Base-by-base conservation (phyloP, 64 coral and sea anemone species). In the Astreopora myriophthalma region DNA sequence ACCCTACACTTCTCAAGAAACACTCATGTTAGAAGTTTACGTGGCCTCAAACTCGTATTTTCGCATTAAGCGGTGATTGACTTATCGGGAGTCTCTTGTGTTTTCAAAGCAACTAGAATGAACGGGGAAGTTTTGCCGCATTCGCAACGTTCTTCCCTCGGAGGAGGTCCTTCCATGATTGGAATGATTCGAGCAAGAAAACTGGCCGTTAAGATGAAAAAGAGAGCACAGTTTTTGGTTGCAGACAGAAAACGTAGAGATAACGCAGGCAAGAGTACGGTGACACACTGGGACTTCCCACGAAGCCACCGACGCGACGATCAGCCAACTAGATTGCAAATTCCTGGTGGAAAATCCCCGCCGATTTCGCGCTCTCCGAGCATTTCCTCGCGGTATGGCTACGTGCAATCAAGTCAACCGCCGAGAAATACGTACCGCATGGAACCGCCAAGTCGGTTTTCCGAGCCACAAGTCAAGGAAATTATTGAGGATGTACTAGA, bases 111-210 rank as follows among this genome's bases (percentile, higher is more conserved):
- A 44, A 33, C 24, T 31, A 87, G 69, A 69, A 94, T 94, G 92
- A 94, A 66, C 69, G 71, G 33, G 5, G 23, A 30, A 74, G 80
- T 61, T 25, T 57, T 36, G 8, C 69, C 95, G 24, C 46, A 81
- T 25, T 96, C 95, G 7, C 86, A 62, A 58, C 31, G n/a, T 42
- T 96, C 95, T 0, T 93, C 90, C 5, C 86, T 96, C 19, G 57
- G 46, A 8, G 91, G 91, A 16, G 91, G 95, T 7, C 80, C 95
- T 3, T 87, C 86, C 6, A 91, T 99, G 90, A 95, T 99, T 37
- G 97, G 97, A 20, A 99, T 99, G 97, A 99, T 99, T 22, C 69
- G 94, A 32, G 97, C 97, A 3, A 86, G 97, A 46, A 99, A 99
- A 87, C 82, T 99, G 3, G 97, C 97, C 6, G 82, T 89, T 1